Evolutionary conservation across 2,797 vertebrate species (phyloP), one percentile per base, ranked within the genome.

Genomic region (Enteromius paludinosus): DNA sequence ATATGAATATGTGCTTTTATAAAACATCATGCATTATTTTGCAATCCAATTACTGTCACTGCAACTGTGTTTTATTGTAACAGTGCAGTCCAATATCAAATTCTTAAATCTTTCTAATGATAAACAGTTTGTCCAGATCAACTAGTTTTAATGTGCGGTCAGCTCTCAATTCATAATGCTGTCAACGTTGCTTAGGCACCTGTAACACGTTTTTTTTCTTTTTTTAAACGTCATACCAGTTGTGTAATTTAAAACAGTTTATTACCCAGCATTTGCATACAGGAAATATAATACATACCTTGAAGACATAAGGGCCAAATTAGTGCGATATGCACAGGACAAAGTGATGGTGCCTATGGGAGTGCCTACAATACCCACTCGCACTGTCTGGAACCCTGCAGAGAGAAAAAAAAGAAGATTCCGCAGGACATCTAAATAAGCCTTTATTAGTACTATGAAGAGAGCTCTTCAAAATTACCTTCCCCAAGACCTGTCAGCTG

Each of bases 281-380:
- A n/a, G 14, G 11, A 41, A 23, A 52, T 25, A 11, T 47, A 74
- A 49, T 30, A 17, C 35, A 93, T 90, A 99, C 98, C 97, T 97
- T 92, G 94, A 97, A 38, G 97, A 99, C 96, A 99, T 99, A 89
- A 99, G 98, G 38, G 98, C 98, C 82, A 99, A 92, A 91, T 99
- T 99, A 86, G 97, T 99, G 92, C 98, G 96, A 89, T 99, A 99
- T 76, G 98, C 98, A 88, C 98, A 99, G 4, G 97, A 98, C 79
- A 99, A 94, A 17, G 97, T 99, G 85, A 99, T 95, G 15, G 98
- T 99, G 82, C 98, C 98, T 5, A 97, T 93, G 0, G 98, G 98
- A 0, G 98, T 99, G 62, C 97, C 97, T n/a, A 99, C 98, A 11
- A 97, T 95, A 14, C 98, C 98, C 38, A 99, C 96, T 43, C 98